A percentile compares a stretch with the other conserved stretches of the same genome.
Evolutionary conservation across 2,888 invertebrate species (phyloP).

Genomic region (Tetrapedia diversipes): DNA sequence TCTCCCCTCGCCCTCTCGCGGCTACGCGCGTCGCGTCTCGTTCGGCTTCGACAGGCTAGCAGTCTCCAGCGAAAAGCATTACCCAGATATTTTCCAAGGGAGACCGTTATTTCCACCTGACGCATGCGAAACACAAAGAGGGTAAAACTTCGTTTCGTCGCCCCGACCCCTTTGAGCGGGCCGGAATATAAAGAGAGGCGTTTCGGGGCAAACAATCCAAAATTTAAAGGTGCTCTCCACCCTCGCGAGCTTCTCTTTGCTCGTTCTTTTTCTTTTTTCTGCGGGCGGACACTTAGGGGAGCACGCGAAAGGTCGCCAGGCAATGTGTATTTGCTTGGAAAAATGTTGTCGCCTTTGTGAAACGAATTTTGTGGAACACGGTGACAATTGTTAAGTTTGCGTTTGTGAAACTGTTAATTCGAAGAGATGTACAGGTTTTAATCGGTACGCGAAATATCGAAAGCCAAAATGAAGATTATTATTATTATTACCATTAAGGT

Average conservation of each 20-base stretch:
- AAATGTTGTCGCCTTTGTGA: background rate
- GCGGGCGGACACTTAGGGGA: background rate
- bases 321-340: background rate
- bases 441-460: too few species aligned
- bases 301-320: background rate
- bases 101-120: conserved; percentile 14
- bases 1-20: background rate
- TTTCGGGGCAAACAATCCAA: conserved; percentile 30
- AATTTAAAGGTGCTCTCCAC: conserved; percentile 5
- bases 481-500: too few species aligned
- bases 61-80: background rate
- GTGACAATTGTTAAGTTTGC: too few species aligned
- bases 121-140: conserved; percentile 22
- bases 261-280: conserved; percentile 18
- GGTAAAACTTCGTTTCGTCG: conserved; percentile 34
- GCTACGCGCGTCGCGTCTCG: background rate
- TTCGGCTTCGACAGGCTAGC: background rate
- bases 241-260: background rate
- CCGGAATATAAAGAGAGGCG: conserved; percentile 30
- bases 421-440: too few species aligned
- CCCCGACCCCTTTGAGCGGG: background rate
- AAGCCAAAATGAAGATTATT: too few species aligned
- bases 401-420: too few species aligned
- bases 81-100: conserved; percentile 3
- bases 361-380: background rate